phyloP scores from a whole-genome alignment of 2,888 invertebrate species.

The Pseudococcus viburni region DNA sequence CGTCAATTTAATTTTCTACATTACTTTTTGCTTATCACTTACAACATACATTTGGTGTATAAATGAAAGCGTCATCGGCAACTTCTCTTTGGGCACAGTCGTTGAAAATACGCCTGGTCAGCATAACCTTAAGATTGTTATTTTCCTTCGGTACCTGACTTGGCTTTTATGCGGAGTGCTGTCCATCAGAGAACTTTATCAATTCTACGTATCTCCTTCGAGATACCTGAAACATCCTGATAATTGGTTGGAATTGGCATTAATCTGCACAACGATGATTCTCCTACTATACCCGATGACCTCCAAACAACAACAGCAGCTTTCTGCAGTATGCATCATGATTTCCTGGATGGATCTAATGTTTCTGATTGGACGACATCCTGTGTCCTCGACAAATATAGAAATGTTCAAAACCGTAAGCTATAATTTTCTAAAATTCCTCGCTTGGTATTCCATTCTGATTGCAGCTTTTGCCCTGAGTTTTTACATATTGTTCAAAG shows the following conservation, averaged over 20 bases:
- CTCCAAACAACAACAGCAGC: background rate
- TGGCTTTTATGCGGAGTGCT: slow-evolving; percentile 75
- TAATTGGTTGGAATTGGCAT: slow-evolving; percentile 81
- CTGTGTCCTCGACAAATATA: slow-evolving; percentile 84
- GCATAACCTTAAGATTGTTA: background rate
- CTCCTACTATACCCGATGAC: slow-evolving; percentile 74
- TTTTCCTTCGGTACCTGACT: slow-evolving; percentile 62
- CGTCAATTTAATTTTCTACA: slow-evolving; percentile 81
- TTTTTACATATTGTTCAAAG: slow-evolving; percentile 78
- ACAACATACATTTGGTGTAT: slow-evolving; percentile 81
- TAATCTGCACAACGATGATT: slow-evolving; percentile 78
- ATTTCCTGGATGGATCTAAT: slow-evolving; percentile 84
- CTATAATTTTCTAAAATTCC: slow-evolving; percentile 84
- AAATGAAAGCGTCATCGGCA: slow-evolving; percentile 3
- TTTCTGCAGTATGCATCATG: slow-evolving; percentile 80
- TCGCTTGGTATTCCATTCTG: slow-evolving; percentile 84
- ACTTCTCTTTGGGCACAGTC: too few relatives aligned
- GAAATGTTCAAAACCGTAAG: slow-evolving; percentile 88
- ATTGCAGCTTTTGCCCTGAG: slow-evolving; percentile 87
- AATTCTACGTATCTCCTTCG: slow-evolving; percentile 79
- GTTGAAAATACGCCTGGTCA: background rate
- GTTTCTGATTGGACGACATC: slow-evolving; percentile 84
- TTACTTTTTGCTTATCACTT: slow-evolving; percentile 79
- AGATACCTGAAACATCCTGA: slow-evolving; percentile 80
- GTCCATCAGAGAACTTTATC: slow-evolving; percentile 79